Evolutionary conservation across 2,113 vertebrate species (phyloP).

Genomic region (Corythoichthys haematopterus): DNA sequence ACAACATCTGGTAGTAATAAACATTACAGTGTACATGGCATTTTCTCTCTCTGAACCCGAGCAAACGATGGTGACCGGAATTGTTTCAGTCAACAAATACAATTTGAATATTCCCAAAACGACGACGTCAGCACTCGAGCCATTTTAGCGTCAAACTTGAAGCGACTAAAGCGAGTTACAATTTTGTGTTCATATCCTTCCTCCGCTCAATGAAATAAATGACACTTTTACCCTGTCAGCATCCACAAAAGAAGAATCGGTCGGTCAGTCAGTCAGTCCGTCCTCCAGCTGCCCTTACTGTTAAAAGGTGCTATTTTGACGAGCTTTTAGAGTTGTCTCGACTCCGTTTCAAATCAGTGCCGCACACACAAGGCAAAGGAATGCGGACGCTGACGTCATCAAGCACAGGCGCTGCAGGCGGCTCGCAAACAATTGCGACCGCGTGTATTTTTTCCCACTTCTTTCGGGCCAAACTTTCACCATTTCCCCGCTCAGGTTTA

Average conservation of each 20-base stretch:
- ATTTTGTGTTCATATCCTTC: slow-evolving; percentile 6
- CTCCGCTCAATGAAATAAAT: background rate
- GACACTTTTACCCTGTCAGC: slow-evolving; percentile 33
- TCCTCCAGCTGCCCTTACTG: background rate
- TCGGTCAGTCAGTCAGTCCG: slow-evolving; percentile 9
- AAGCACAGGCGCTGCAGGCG: background rate
- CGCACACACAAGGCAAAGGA: slow-evolving; percentile 37
- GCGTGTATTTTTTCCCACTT: background rate
- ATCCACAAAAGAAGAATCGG: slow-evolving; percentile 21
- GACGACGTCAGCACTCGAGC: background rate
- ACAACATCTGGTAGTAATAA: slow-evolving; percentile 3
- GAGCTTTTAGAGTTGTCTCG: slow-evolving; percentile 9
- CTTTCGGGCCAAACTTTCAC: background rate
- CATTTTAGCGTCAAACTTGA: background rate
- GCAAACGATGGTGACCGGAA: background rate
- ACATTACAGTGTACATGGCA: no score
- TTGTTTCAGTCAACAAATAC: background rate
- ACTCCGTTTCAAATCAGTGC: slow-evolving; percentile 46
- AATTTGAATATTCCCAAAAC: background rate
- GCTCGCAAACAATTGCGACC: background rate
- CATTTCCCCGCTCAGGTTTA: background rate
- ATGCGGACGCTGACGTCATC: slow-evolving; percentile 63
- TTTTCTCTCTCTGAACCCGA: background rate
- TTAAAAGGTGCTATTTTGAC: background rate
- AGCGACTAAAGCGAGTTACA: slow-evolving; percentile 10